Conservation (phyloP, 2,888 invertebrate species). For the Sphaerolaimus hirsutus region DNA sequence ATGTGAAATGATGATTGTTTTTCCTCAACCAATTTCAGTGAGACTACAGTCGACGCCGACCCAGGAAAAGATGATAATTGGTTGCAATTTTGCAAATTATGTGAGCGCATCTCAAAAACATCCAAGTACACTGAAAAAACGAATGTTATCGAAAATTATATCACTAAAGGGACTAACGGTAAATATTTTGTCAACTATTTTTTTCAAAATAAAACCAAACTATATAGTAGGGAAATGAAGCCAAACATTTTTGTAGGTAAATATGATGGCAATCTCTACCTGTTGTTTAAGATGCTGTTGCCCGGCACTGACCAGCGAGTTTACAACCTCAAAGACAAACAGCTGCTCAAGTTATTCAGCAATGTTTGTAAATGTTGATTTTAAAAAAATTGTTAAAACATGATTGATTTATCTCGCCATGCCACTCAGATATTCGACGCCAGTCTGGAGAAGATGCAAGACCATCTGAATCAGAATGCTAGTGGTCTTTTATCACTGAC, state of each 20-base stretch:
- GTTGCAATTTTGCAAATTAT: constrained; percentile 12
- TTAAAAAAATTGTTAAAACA: neutral
- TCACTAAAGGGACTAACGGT: constrained; percentile 4
- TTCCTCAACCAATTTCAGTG: neutral
- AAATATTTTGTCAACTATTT: neutral
- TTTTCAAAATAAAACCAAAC: too few relatives aligned
- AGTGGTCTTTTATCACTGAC: too few relatives aligned
- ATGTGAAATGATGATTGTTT: neutral
- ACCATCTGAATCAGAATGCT: constrained; percentile 46
- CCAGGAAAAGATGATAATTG: constrained; percentile 2
- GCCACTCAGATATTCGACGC: constrained; percentile 39
- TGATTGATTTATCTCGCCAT: neutral
- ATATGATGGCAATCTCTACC: constrained; percentile 14
- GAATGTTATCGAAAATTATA: constrained; percentile 7
- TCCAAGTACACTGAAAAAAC: constrained; percentile 10
- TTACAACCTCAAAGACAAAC: constrained; percentile 75
- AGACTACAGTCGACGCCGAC: neutral
- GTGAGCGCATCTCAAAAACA: constrained; percentile 9
- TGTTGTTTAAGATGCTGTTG: constrained; percentile 57
- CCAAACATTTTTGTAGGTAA: too few relatives aligned
- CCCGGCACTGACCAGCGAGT: constrained; percentile 58
- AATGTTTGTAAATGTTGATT: constrained; percentile 4
- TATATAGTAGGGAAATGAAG: too few relatives aligned
- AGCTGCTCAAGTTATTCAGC: constrained; percentile 62
- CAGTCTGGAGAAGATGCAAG: constrained; percentile 53